Percentiles rank a stretch among this genome's conserved stretches.
Evolutionary conservation across 1,140 invertebrate genomes (phyloP).

Genomic region (Philotrypesis tridentata): DNA sequence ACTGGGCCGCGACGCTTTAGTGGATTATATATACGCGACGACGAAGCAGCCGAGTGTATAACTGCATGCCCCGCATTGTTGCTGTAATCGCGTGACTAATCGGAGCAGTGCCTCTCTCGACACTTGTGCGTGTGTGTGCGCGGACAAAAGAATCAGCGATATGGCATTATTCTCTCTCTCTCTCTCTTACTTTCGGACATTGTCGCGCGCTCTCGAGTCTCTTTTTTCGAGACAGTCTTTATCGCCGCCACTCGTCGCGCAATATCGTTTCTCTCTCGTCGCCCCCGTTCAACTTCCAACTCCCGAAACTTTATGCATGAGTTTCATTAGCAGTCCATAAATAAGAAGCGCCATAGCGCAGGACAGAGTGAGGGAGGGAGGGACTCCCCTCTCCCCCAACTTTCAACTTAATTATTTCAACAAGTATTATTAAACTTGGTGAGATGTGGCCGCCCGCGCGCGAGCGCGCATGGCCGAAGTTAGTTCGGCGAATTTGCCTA

Average conservation of each 20-base stretch:
- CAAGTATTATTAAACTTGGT: constrained; percentile 47
- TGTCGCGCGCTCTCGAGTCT: not conserved
- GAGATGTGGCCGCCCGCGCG: not conserved
- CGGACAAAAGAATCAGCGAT: not conserved
- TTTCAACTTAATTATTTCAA: constrained; percentile 48
- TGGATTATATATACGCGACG: too few species aligned
- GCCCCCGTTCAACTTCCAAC: constrained; percentile 9
- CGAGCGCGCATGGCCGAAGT: not conserved
- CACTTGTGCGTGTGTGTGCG: not conserved
- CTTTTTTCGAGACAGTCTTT: not conserved
- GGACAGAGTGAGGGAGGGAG: not conserved
- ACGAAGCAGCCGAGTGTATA: not conserved
- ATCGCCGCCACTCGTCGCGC: too few species aligned
- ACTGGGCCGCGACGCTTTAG: too few species aligned
- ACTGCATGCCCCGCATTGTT: too few species aligned
- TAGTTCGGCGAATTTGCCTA: constrained; percentile 32
- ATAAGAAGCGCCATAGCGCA: constrained; percentile 29
- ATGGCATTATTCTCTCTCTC: too few species aligned
- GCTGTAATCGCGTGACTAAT: not conserved
- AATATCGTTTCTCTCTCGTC: not conserved
- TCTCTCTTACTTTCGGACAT: not conserved
- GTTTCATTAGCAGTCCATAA: constrained; percentile 46
- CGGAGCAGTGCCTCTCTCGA: not conserved
- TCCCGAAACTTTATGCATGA: constrained; percentile 42
- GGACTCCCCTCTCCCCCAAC: constrained; percentile 14